These are phyloP conservation scores for Platysternon megacephalum DNA, from an alignment of 2,113 vertebrate genomes.

Conservation along the genomic window DNA sequence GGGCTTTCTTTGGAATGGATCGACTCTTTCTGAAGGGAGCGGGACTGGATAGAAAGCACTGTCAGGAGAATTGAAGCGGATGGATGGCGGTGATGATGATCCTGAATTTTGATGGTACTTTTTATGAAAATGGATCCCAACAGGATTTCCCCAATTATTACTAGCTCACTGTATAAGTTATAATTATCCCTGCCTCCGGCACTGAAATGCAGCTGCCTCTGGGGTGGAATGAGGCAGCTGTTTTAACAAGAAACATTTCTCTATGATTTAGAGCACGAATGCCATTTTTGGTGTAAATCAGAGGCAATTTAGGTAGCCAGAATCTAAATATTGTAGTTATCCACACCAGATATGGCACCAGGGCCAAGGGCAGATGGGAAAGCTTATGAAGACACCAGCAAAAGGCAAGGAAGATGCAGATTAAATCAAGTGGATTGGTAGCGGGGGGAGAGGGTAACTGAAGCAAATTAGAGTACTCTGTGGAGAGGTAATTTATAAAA, in stretches of 20 bases:
- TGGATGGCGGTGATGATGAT: not conserved
- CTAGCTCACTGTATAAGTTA: not conserved
- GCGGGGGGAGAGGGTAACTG: not conserved
- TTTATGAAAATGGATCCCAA: slow-evolving; percentile 17
- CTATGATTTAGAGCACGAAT: not conserved
- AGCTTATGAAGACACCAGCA: not conserved
- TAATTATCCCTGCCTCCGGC: not conserved
- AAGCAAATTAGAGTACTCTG: not conserved
- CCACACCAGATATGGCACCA: not conserved
- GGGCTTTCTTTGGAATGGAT: not conserved
- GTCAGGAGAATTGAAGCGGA: not conserved
- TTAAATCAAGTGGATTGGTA: not conserved
- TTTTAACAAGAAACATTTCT: not conserved
- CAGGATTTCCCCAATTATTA: slow-evolving; percentile 10
- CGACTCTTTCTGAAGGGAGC: rapidly evolving
- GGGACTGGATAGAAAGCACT: not conserved
- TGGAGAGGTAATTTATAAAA: not conserved
- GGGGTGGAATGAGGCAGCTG: not conserved
- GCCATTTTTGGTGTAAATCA: slow-evolving; percentile 51
- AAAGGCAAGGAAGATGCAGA: not conserved
- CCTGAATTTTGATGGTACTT: not conserved
- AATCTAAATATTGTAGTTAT: slow-evolving; percentile 31
- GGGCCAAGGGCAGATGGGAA: not conserved
- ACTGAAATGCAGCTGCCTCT: slow-evolving; percentile 2
- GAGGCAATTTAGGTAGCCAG: not conserved